Evolutionary conservation across 2,888 invertebrate species (phyloP), one percentile per base, ranked within the genome.

Genomic region (Macrosoma leucophasiata): DNA sequence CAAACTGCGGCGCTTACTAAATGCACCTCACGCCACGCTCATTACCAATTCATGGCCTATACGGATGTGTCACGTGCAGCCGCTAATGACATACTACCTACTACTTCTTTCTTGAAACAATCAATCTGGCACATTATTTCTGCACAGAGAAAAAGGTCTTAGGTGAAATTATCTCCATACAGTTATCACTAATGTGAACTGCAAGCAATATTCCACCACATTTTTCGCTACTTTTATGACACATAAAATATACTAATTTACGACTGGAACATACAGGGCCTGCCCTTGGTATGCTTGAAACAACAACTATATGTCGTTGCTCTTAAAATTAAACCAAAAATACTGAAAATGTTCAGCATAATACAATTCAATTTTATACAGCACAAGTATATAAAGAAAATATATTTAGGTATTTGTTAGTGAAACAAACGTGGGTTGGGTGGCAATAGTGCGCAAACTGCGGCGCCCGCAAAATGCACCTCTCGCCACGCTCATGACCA

Each of bases 1-100:
- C 42, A 52, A 51, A 50, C 45, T 51, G 52, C 44, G 54, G 53
- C 48, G 46, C 44, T 50, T 47, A 48, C 59, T 58, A 62, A 66
- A 63, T 69, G 67, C 64, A 65, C 57, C 55, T 55, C 60, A n/a
- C n/a, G 55, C 49, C 58, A 37, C 45, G 41, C 52, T 62, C 65
- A 71, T 75, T 64, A 70, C 50, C 49, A 63, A 76, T 75, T 69
- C 72, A 75, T 72, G 57, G 46, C 50, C 50, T 57, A 62, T 62
- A 61, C 60, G 58, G 58, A 50, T 46, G 40, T 39, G 43, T 45
- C 48, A 36, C 48, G 45, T 59, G 60, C 54, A 59, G 48, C 52
- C 48, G 46, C 55, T 62, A 63, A 64, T 67, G 62, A 62, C 44
- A 43, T 50, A 27, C 40, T 26, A 31, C 39, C 36, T 36, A n/a